Evolutionary conservation across 2,888 invertebrate species (phyloP).

Genomic region (Acrocyrtus sp.): DNA sequence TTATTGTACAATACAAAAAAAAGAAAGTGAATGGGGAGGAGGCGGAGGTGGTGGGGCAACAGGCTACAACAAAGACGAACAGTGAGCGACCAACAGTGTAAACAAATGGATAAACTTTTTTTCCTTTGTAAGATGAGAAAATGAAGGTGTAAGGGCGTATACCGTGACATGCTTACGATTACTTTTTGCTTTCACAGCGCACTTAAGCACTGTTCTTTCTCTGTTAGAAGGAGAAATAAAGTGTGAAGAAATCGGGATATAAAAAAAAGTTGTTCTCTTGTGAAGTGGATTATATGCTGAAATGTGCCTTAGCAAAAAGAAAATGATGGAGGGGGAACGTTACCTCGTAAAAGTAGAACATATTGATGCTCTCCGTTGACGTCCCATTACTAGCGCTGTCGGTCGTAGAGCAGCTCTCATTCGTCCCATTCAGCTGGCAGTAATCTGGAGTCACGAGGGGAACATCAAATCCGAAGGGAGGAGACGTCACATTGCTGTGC

Average conservation of each 20-base stretch:
- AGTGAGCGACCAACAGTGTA: no score
- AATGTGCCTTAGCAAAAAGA: neutral
- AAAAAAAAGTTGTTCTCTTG: no score
- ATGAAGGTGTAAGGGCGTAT: neutral
- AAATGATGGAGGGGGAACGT: no score
- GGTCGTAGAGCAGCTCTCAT: slow-evolving; percentile 45
- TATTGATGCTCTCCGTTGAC: slow-evolving; percentile 35
- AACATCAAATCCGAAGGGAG: slow-evolving; percentile 38
- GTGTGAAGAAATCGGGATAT: slow-evolving; percentile 8
- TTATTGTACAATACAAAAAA: no score
- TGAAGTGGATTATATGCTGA: neutral
- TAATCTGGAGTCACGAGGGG: slow-evolving; percentile 43
- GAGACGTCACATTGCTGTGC: slow-evolving; percentile 25
- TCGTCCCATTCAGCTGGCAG: slow-evolving; percentile 43
- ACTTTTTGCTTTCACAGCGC: neutral
- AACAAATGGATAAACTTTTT: no score
- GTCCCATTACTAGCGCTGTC: slow-evolving; percentile 27
- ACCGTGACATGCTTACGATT: neutral
- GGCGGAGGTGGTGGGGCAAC: neutral
- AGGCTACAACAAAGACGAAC: neutral
- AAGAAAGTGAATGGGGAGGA: no score
- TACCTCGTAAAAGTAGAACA: slow-evolving; percentile 57
- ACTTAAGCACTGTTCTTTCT: no score
- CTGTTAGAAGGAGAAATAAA: neutral
- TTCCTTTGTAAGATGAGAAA: no score